Conservation (phyloP, 2,797 vertebrate species). For the Mormyrops boulengeri region DNA sequence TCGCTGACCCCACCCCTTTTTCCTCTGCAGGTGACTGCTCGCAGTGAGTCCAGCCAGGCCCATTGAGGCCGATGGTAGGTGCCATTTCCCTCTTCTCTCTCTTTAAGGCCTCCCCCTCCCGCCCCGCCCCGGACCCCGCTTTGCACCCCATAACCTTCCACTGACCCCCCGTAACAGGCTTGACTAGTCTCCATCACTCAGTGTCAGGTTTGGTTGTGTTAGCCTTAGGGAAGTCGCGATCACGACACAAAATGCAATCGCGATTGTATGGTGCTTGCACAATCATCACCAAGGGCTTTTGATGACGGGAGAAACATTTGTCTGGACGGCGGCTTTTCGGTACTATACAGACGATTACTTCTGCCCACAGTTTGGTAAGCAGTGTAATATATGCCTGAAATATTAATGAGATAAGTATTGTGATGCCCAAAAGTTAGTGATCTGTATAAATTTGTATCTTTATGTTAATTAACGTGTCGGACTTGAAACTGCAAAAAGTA, state of each 20-base stretch:
- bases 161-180: background rate
- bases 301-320: too few relatives aligned
- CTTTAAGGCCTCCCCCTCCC: background rate
- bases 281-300: background rate
- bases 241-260: background rate
- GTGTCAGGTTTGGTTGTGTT: background rate
- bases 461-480: too few relatives aligned
- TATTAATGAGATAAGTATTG: too few relatives aligned
- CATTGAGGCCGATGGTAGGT: conserved; percentile 71
- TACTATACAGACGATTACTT: too few relatives aligned
- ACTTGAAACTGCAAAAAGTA: too few relatives aligned
- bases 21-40: conserved; percentile 49
- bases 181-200: background rate
- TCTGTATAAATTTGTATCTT: too few relatives aligned
- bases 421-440: too few relatives aligned
- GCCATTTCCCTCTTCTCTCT: conserved; percentile 26
- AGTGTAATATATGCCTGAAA: too few relatives aligned
- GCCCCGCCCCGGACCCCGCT: background rate
- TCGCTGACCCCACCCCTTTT: conserved; percentile 28
- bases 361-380: too few relatives aligned
- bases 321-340: too few relatives aligned
- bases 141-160: background rate
- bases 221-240: background rate
- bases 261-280: background rate
- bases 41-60: conserved; percentile 62